Evolutionary conservation across 1,140 invertebrate species (phyloP).

Genomic region (Scaptodrosophila lebanonensis): DNA sequence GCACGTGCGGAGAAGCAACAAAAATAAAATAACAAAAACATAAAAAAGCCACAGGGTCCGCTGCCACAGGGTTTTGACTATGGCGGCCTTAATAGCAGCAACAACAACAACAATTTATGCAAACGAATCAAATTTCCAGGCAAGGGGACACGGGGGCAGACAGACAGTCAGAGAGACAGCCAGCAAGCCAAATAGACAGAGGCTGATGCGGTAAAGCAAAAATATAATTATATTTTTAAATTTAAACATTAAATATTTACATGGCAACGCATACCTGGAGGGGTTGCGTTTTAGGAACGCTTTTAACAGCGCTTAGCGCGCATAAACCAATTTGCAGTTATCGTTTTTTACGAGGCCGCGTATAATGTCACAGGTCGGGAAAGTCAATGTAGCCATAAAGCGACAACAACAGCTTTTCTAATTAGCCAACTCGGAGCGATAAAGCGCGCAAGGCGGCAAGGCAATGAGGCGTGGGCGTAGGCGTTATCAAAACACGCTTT

Average conservation of each 20-base stretch:
- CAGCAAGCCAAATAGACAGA: slow-evolving; percentile 5
- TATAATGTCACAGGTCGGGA: slow-evolving; percentile 47
- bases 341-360: slow-evolving; percentile 27
- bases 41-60: slow-evolving; percentile 56
- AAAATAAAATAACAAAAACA: too few species aligned
- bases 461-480: too few species aligned
- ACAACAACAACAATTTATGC: slow-evolving; percentile 55
- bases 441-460: background rate
- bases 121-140: slow-evolving; percentile 65
- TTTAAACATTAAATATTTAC: slow-evolving; percentile 66
- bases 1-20: slow-evolving; percentile 2
- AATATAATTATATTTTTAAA: slow-evolving; percentile 55
- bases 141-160: slow-evolving; percentile 20
- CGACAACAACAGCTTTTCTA: slow-evolving; percentile 38
- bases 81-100: slow-evolving; percentile 25
- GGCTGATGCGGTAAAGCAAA: slow-evolving; percentile 17
- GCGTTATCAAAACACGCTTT: too few species aligned
- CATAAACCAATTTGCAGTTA: slow-evolving; percentile 34
- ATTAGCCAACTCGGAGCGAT: slow-evolving; percentile 30
- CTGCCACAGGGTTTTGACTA: slow-evolving; percentile 44
- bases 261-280: slow-evolving; percentile 17
- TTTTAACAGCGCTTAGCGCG: too few species aligned
- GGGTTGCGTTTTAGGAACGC: slow-evolving; percentile 27
- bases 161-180: slow-evolving; percentile 37
- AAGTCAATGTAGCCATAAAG: slow-evolving; percentile 17